A percentile compares a stretch with the other conserved stretches of the same genome.
Conservation (phyloP, 2,888 invertebrate species). For the Nowickia ferox region DNA sequence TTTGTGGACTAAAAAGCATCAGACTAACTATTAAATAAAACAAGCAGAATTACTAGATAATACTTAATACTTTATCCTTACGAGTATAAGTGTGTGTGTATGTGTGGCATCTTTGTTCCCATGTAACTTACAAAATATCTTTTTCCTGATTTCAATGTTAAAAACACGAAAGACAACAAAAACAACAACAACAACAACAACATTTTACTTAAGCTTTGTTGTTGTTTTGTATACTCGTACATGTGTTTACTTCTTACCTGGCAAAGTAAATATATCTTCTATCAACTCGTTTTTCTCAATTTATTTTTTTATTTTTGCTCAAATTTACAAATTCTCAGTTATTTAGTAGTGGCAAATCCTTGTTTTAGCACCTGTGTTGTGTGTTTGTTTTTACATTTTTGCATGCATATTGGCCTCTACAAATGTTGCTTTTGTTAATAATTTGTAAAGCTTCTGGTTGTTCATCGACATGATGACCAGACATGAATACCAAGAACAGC, state of each 20-base stretch:
- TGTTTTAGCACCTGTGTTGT: constrained; percentile 28
- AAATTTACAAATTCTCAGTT: constrained; percentile 68
- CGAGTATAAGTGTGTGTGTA: neutral
- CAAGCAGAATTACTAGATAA: neutral
- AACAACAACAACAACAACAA: constrained; percentile 44
- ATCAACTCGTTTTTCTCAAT: neutral
- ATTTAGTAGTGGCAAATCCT: constrained; percentile 44
- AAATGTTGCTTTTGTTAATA: constrained; percentile 41
- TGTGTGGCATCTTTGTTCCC: neutral
- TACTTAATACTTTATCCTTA: neutral
- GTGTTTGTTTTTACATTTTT: neutral
- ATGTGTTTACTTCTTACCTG: constrained; percentile 11
- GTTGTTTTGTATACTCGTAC: neutral
- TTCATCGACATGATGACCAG: constrained; percentile 7
- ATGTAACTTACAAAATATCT: constrained; percentile 20
- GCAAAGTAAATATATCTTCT: neutral
- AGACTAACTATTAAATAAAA: constrained; percentile 1
- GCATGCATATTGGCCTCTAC: neutral
- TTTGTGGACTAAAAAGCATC: neutral
- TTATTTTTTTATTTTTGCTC: constrained; percentile 20
- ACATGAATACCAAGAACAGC: neutral
- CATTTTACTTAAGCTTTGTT: constrained; percentile 16
- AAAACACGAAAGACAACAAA: neutral
- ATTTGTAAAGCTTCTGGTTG: constrained; percentile 27
- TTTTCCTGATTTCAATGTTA: constrained; percentile 10